Percentiles rank a stretch among this genome's conserved stretches.
Conservation (phyloP, 1,140 invertebrate genomes). For the Pseudobourletiella spinata region DNA sequence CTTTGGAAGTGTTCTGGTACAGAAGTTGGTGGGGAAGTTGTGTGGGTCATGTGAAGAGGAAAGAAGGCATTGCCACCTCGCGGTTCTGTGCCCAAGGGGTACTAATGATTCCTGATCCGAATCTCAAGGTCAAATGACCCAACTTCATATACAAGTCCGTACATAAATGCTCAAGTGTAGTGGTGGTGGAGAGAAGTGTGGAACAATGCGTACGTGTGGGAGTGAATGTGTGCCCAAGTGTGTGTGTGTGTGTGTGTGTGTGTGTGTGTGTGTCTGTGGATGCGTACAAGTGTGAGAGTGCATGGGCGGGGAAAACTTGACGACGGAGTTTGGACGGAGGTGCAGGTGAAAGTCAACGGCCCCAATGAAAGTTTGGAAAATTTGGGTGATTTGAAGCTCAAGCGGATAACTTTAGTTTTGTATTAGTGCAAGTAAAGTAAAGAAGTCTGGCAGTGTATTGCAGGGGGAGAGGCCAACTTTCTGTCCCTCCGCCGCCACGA, state of each 20-base stretch:
- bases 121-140: too few relatives aligned
- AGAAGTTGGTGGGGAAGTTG: too few relatives aligned
- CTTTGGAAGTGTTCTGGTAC: too few relatives aligned
- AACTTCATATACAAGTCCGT: too few relatives aligned
- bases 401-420: constrained; percentile 31
- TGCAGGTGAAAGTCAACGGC: constrained; percentile 28
- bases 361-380: constrained; percentile 26
- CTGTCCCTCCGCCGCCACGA: too few relatives aligned
- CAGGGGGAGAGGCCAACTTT: too few relatives aligned
- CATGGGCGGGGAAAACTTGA: background rate
- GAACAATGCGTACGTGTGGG: background rate
- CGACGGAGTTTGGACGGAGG: background rate
- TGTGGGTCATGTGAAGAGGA: too few relatives aligned
- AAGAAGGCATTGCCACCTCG: too few relatives aligned
- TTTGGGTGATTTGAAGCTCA: constrained; percentile 27
- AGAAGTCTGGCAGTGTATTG: background rate
- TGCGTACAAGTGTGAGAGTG: background rate
- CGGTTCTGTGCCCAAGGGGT: too few relatives aligned
- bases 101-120: too few relatives aligned
- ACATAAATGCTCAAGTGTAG: too few relatives aligned
- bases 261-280: background rate
- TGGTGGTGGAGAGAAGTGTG: background rate
- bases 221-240: background rate
- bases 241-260: background rate
- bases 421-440: constrained; percentile 12